Evolutionary conservation across 2,888 invertebrate species (phyloP), one percentile per base, ranked within the genome.

Genomic region (Eilema sororculum): DNA sequence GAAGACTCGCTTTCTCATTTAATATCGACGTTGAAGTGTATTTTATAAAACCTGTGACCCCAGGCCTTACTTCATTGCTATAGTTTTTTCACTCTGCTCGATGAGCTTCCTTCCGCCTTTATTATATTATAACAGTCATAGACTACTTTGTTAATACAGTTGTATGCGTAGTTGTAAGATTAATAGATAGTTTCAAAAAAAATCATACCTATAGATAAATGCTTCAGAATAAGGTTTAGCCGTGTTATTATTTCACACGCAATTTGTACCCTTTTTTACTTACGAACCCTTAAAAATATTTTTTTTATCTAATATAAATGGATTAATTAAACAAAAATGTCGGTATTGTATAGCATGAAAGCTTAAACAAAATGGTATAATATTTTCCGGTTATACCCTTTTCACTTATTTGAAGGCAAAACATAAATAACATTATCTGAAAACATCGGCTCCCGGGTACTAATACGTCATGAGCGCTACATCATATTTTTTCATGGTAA

Each of bases 351-450:
- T 13, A 41, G 3, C 8, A 20, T 46, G 46, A 46, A 46, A 46
- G 46, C 46, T 20, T 46, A 16, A 46, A 46, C 46, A 73, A 70
- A 68, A 78, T 68, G 71, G 59, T 71, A 69, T 74, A 68, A 73
- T 68, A 67, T 76, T 57, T 65, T 28, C 46, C 24, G 61, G 25
- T 65, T 66, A 73, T 74, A 72, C 73, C 74, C 72, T 73, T 78
- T 78, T 74, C 74, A 74, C 70, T 75, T 77, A 78, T 81, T 82
- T 77, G 76, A 69, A 78, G 69, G 76, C 78, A 77, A 77, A 78
- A 71, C 79, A 79, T 82, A 84, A 85, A 84, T 81, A 84, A 84
- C 72, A 84, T 86, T 84, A 85, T 79, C 77, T 78, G 78, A 46
- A 46, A 46, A 46, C 46, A 46, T 20, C 46, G 46, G 46, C 20